Evolutionary conservation across 2,797 vertebrate species (phyloP).

Genomic region (Acipenser ruthenus): DNA sequence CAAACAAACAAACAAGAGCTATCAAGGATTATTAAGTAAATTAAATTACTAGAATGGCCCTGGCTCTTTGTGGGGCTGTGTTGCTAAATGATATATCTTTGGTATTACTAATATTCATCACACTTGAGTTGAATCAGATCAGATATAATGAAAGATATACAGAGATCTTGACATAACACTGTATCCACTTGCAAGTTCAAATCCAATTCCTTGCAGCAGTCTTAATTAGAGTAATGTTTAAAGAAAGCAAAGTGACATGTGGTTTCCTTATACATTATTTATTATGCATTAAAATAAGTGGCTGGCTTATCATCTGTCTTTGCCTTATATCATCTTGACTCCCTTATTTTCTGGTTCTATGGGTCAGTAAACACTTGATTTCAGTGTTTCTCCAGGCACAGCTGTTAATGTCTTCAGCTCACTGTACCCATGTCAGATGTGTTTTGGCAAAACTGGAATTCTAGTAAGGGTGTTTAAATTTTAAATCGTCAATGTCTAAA

Average conservation of each 20-base stretch:
- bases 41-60: too few relatives aligned
- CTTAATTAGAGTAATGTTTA: conserved; percentile 10
- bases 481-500: too few relatives aligned
- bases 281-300: conserved; percentile 16
- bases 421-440: not conserved
- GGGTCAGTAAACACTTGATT: conserved; percentile 19
- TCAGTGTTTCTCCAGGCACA: conserved; percentile 9
- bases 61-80: too few relatives aligned
- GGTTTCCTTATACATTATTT: conserved; percentile 14
- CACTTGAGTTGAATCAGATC: too few relatives aligned
- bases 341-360: not conserved
- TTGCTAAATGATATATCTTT: too few relatives aligned
- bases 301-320: conserved; percentile 2
- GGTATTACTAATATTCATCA: too few relatives aligned
- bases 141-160: too few relatives aligned
- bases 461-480: not conserved
- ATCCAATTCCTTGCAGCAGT: not conserved
- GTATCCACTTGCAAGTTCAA: not conserved
- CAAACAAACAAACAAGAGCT: not conserved
- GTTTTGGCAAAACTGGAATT: not conserved
- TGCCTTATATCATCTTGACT: conserved; percentile 6
- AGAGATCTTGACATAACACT: not conserved
- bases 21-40: not conserved
- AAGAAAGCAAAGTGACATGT: conserved; percentile 12
- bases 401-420: not conserved